Evolutionary conservation across 30 jellyfish, hydroid and myxozoan species (phyloP).

Genomic region (Phacellophora camtschatica): DNA sequence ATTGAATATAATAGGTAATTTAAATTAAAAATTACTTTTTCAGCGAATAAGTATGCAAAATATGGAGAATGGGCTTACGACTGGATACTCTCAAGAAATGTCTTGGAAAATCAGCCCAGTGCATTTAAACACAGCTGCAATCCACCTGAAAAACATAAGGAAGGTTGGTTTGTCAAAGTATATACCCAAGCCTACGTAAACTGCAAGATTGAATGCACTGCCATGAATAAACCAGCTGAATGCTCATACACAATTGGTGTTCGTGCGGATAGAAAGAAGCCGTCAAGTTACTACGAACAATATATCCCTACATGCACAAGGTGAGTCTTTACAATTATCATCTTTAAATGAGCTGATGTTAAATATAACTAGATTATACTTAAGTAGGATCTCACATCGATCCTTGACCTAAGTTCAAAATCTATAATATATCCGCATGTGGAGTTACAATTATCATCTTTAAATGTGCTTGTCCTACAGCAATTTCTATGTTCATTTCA

Average conservation of each 20-base stretch:
- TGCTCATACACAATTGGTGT: background rate
- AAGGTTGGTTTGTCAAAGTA: background rate
- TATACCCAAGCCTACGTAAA: background rate
- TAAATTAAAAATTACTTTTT: no score
- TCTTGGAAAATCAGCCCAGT: background rate
- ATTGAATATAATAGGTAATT: no score
- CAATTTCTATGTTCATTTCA: no score
- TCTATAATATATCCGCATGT: no score
- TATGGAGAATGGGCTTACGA: background rate
- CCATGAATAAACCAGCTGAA: background rate
- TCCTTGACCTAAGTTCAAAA: no score
- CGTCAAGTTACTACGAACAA: background rate
- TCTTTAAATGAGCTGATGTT: no score
- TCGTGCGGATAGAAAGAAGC: background rate
- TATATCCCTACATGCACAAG: background rate
- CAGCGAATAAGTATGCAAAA: background rate
- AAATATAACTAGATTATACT: no score
- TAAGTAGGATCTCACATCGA: no score
- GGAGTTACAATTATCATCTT: no score
- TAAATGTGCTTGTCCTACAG: no score
- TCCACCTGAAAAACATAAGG: background rate
- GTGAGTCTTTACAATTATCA: no score
- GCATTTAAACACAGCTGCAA: background rate
- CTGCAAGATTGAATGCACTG: background rate
- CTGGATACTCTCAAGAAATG: background rate